Evolutionary conservation across 2,888 invertebrate genomes (phyloP).

Genomic region (Asteroscopus sphinx): DNA sequence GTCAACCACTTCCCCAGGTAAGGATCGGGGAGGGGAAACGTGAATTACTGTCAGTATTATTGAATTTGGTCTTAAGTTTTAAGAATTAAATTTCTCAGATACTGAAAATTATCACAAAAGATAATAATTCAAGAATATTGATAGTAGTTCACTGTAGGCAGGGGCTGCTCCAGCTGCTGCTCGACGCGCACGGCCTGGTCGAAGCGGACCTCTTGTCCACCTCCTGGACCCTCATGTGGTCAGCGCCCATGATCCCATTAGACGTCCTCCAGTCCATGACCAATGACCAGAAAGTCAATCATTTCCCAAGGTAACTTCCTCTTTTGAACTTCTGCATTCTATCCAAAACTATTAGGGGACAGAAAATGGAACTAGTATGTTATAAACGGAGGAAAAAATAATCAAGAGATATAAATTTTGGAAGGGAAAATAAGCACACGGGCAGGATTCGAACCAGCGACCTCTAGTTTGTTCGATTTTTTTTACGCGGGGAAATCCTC

Average conservation of each 20-base stretch:
- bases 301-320: slow-evolving; percentile 63
- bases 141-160: slow-evolving; percentile 51
- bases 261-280: slow-evolving; percentile 48
- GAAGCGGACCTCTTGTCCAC: slow-evolving; percentile 38
- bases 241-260: slow-evolving; percentile 48
- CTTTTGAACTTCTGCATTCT: slow-evolving; percentile 3
- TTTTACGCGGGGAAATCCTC: too few relatives aligned
- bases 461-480: too few relatives aligned
- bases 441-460: too few relatives aligned
- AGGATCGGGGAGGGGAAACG: slow-evolving; percentile 39
- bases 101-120: neutral
- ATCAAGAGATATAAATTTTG: too few relatives aligned
- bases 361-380: too few relatives aligned
- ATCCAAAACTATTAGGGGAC: neutral
- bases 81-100: too few relatives aligned
- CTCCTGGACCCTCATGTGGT: slow-evolving; percentile 64
- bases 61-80: slow-evolving; percentile 17
- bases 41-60: slow-evolving; percentile 58
- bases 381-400: too few relatives aligned
- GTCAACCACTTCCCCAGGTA: slow-evolving; percentile 98
- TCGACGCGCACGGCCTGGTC: slow-evolving; percentile 63
- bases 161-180: slow-evolving; percentile 25
- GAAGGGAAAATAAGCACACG: too few relatives aligned
- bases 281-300: slow-evolving; percentile 61
- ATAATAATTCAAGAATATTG: slow-evolving; percentile 44